phyloP scores from a whole-genome alignment of 2,113 vertebrate genomes.

The Montifringilla adamsi region DNA sequence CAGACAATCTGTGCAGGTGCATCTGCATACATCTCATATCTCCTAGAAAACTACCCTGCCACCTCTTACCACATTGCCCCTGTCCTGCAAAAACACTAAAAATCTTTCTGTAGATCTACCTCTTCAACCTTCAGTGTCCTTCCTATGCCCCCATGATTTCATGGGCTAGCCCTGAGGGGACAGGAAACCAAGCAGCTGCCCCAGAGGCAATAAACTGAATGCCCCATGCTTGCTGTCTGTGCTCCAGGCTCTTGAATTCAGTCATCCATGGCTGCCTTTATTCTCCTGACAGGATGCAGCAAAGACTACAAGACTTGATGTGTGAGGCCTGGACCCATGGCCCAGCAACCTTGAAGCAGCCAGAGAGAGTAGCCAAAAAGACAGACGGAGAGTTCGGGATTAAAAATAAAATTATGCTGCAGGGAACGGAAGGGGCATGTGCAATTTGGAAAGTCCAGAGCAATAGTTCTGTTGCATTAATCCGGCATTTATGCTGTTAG shows the following conservation, averaged over 20 bases:
- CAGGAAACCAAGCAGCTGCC: neutral
- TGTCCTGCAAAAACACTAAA: neutral
- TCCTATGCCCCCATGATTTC: neutral
- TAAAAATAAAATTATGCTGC: constrained; percentile 57
- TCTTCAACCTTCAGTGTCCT: neutral
- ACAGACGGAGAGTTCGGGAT: constrained; percentile 42
- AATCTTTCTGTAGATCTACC: neutral
- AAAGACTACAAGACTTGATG: constrained; percentile 21
- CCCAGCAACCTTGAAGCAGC: constrained; percentile 46
- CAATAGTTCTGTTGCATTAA: neutral
- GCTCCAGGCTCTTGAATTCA: neutral
- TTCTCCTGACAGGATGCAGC: neutral
- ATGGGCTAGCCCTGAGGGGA: neutral
- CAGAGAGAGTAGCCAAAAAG: constrained; percentile 59
- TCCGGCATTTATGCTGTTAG: neutral
- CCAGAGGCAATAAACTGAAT: neutral
- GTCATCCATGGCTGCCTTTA: neutral
- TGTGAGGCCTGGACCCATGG: constrained; percentile 13
- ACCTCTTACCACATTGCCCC: neutral
- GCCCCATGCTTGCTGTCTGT: neutral
- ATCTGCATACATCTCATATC: neutral
- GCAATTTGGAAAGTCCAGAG: constrained; percentile 40
- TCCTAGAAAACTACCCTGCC: neutral
- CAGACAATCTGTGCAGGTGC: neutral
- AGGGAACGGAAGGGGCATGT: constrained; percentile 27